phyloP scores from a whole-genome alignment of 2,113 vertebrate genomes.

The Butorides virescens region DNA sequence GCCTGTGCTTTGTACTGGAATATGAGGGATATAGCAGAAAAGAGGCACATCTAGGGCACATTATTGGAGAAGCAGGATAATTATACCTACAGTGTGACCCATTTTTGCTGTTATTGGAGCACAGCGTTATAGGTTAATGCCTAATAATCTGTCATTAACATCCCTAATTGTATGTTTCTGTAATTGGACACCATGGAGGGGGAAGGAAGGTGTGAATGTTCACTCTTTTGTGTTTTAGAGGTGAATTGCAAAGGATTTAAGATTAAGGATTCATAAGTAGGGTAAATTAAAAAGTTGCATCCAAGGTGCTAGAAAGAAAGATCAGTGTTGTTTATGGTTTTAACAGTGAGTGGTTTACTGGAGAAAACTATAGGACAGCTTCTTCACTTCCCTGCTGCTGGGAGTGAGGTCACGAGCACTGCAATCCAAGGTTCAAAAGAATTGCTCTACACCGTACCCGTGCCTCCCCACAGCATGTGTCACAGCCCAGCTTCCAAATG shows the following conservation, averaged over 20 bases:
- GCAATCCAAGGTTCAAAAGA: neutral
- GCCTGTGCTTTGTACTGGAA: neutral
- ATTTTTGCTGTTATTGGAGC: constrained; percentile 41
- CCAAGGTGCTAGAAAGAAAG: neutral
- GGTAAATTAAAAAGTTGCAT: neutral
- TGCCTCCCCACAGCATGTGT: neutral
- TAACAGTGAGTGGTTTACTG: neutral
- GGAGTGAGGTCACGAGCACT: neutral
- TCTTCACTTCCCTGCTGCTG: neutral
- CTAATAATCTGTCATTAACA: constrained; percentile 47
- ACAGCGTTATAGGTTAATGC: neutral
- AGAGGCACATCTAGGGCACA: neutral
- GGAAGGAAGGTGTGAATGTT: neutral
- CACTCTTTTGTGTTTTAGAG: neutral
- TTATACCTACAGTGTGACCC: constrained; percentile 38
- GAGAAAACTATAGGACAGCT: neutral
- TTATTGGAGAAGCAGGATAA: constrained; percentile 27
- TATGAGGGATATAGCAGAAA: neutral
- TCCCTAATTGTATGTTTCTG: constrained; percentile 15
- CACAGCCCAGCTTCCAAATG: neutral
- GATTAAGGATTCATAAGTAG: neutral
- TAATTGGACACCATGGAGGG: neutral
- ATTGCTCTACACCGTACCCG: neutral
- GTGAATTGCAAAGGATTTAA: neutral
- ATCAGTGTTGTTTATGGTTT: neutral